Conservation (phyloP, 1,140 invertebrate genomes). For the Saccostrea cuccullata region DNA sequence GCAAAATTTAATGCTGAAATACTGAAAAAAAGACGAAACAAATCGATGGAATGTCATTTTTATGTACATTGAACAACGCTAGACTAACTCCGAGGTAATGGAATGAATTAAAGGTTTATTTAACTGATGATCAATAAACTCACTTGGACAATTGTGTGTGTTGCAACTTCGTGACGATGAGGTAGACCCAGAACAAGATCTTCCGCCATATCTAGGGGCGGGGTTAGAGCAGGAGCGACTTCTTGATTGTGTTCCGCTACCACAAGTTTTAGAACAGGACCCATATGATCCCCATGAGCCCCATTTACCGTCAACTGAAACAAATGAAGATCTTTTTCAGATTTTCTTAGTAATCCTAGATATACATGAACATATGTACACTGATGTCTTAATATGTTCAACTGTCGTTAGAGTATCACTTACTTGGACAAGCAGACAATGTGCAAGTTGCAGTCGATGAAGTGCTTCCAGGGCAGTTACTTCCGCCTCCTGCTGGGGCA, state of each 20-base stretch:
- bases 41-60: not conserved
- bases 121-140: not conserved
- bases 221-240: conserved; percentile 45
- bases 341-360: not conserved
- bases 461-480: conserved; percentile 12
- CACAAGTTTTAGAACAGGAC: conserved; percentile 37
- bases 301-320: conserved; percentile 34
- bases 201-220: conserved; percentile 25
- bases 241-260: conserved; percentile 35
- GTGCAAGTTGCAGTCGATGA: conserved; percentile 22
- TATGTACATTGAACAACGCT: not conserved
- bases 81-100: not conserved
- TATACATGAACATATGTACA: not conserved
- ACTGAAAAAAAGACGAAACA: not conserved
- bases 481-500: conserved; percentile 61
- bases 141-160: conserved; percentile 20
- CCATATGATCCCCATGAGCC: not conserved
- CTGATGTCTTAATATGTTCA: no score
- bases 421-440: conserved; percentile 49
- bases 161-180: conserved; percentile 22
- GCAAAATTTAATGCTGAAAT: no score
- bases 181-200: not conserved
- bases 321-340: not conserved
- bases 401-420: not conserved
- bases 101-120: not conserved